phyloP scores from a whole-genome alignment of 2,113 vertebrate species.

The Megaptera novaeangliae region DNA sequence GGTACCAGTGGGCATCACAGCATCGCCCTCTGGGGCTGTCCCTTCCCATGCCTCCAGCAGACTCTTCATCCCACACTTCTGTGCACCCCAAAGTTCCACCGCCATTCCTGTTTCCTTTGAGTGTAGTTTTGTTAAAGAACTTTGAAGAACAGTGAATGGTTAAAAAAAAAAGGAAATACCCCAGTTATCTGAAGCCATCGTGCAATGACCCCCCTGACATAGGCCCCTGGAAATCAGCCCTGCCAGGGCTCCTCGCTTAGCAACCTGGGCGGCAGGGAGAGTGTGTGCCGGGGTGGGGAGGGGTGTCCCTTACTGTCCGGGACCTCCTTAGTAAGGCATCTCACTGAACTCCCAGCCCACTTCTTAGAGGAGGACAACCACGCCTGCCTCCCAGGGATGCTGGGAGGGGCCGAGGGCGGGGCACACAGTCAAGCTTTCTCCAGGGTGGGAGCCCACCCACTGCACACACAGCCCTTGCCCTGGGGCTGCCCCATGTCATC shows the following conservation, averaged over 20 bases:
- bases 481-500: rapidly evolving
- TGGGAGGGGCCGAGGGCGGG: neutral
- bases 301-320: rapidly evolving
- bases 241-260: neutral
- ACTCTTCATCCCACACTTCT: neutral
- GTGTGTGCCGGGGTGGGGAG: rapidly evolving
- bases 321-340: neutral
- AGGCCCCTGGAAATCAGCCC: neutral
- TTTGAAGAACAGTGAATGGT: neutral
- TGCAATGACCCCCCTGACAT: rapidly evolving
- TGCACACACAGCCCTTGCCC: rapidly evolving
- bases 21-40: neutral
- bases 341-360: neutral
- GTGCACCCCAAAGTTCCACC: neutral
- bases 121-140: neutral
- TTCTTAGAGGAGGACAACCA: neutral
- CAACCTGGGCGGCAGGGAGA: neutral
- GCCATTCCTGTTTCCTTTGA: neutral
- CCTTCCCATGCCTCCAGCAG: neutral
- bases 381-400: neutral
- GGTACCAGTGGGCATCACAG: neutral
- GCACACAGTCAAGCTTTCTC: no score
- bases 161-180: neutral
- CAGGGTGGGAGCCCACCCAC: neutral
- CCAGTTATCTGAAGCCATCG: neutral